Conservation (phyloP, 2,888 invertebrate genomes). For the Andrena fulva region DNA sequence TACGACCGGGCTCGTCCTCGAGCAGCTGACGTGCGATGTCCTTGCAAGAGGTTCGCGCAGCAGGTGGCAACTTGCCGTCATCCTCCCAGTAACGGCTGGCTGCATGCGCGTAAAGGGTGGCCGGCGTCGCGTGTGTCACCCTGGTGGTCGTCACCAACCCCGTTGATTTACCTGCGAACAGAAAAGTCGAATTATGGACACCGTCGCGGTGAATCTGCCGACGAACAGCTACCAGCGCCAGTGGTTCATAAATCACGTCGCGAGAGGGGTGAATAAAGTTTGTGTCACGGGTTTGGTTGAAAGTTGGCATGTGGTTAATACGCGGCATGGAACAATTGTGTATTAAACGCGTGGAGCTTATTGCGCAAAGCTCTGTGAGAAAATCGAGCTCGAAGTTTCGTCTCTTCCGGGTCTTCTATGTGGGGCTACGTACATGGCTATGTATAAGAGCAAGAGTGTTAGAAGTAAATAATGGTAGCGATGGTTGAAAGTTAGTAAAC, state of each 20-base stretch:
- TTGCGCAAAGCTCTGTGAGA: too few relatives aligned
- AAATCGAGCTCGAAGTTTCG: too few relatives aligned
- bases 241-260: conserved; percentile 57
- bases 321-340: too few relatives aligned
- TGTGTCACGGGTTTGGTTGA: too few relatives aligned
- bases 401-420: too few relatives aligned
- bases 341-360: too few relatives aligned
- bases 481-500: too few relatives aligned
- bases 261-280: too few relatives aligned
- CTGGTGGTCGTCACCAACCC: conserved; percentile 93
- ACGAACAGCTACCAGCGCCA: conserved; percentile 16
- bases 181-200: conserved; percentile 33
- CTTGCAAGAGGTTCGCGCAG: conserved; percentile 90
- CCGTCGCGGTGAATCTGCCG: conserved; percentile 4
- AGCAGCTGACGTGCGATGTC: conserved; percentile 92
- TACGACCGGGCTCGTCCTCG: conserved; percentile 91
- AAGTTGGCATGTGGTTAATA: too few relatives aligned
- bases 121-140: conserved; percentile 92
- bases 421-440: too few relatives aligned
- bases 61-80: conserved; percentile 90
- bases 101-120: conserved; percentile 91
- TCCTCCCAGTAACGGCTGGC: conserved; percentile 93
- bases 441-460: too few relatives aligned
- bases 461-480: too few relatives aligned
- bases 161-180: conserved; percentile 89